These are phyloP conservation scores for Clistopyga incitator DNA, from an alignment of 2,888 invertebrate species.

Conservation along the genomic window DNA sequence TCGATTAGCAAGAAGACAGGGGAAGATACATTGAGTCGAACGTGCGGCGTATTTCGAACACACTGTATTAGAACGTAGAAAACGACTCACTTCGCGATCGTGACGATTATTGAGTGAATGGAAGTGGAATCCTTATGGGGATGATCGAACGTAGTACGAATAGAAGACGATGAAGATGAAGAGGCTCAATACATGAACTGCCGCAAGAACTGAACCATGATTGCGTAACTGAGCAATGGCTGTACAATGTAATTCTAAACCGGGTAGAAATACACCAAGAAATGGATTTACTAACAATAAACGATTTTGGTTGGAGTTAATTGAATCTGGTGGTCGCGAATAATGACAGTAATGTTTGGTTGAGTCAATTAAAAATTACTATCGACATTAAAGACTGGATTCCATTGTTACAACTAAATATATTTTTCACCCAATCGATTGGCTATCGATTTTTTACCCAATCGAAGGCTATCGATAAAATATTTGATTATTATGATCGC, in stretches of 20 bases:
- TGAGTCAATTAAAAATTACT: no score
- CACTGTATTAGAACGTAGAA: conserved; percentile 3
- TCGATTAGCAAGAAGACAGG: neutral
- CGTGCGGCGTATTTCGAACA: conserved; percentile 40
- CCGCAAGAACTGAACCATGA: neutral
- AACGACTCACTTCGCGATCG: neutral
- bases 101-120: neutral
- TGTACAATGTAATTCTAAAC: neutral
- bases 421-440: no score
- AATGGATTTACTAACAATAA: no score
- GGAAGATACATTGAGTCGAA: conserved; percentile 22
- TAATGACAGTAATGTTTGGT: no score
- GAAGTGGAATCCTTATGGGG: neutral
- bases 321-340: no score
- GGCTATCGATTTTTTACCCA: no score
- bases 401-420: no score
- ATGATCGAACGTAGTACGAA: neutral
- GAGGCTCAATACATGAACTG: neutral
- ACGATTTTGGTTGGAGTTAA: no score
- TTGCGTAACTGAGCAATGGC: no score
- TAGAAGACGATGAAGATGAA: neutral
- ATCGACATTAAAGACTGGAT: no score
- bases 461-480: no score
- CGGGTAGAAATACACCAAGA: neutral
- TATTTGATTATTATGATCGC: no score